Evolutionary conservation across 2,888 invertebrate genomes (phyloP).

Genomic region (Drepanosiphum platanoidis): DNA sequence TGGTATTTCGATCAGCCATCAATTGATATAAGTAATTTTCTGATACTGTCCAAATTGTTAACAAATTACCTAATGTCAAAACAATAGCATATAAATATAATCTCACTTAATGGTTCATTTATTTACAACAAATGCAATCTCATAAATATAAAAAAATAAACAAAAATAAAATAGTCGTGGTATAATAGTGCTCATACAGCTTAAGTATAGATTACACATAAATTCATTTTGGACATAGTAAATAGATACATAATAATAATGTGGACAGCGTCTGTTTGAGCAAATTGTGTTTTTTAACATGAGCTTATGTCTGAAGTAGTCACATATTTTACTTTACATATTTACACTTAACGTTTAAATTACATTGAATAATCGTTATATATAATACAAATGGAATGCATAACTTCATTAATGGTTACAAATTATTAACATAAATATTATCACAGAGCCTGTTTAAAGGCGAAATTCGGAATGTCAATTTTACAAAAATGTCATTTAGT

Average conservation of each 20-base stretch:
- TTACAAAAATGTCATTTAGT: slow-evolving; percentile 31
- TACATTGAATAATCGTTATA: too few relatives aligned
- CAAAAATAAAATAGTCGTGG: slow-evolving; percentile 29
- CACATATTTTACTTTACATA: neutral
- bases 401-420: slow-evolving; percentile 12
- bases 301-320: slow-evolving; percentile 21
- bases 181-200: slow-evolving; percentile 14
- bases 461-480: slow-evolving; percentile 58
- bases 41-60: neutral
- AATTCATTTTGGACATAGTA: slow-evolving; percentile 2
- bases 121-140: slow-evolving; percentile 28
- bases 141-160: slow-evolving; percentile 17
- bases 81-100: neutral
- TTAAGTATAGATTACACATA: slow-evolving; percentile 21
- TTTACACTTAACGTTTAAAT: slow-evolving; percentile 23
- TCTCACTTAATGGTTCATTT: slow-evolving; percentile 26
- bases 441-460: slow-evolving; percentile 44
- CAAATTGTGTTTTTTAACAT: slow-evolving; percentile 43
- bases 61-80: neutral
- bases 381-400: slow-evolving; percentile 46
- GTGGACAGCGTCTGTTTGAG: slow-evolving; percentile 19
- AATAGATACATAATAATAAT: neutral
- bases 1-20: neutral
- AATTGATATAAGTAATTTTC: neutral
- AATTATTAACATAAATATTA: slow-evolving; percentile 28